Base-by-base conservation (phyloP, 2,888 invertebrate species). In the Kuschelorhynchus macadamiae region DNA sequence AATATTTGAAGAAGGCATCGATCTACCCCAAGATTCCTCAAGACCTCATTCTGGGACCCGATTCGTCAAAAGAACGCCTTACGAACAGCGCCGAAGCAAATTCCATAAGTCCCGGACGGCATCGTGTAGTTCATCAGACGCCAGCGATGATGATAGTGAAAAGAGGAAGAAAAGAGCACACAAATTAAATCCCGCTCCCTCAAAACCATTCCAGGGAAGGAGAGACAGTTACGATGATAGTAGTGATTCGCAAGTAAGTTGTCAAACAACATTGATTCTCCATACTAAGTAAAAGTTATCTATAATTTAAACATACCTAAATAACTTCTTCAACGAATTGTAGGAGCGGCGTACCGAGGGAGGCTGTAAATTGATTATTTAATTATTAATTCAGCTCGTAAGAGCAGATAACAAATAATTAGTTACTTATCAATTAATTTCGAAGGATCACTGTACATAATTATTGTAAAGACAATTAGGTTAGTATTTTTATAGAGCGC, bases 71-170 rank as follows among this genome's bases (percentile, higher is more conserved):
- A 49, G 71, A 7, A 70, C 70, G 8, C 71, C 71, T 1, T 71
- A 71, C 60, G 71, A 71, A 17, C 71, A 71, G 49, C 25, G 71
- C 3, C 46, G 64, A 4, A 87, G 88, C 70, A 91, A 91, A 82
- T 88, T 91, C 75, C 90, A 90, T 74, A 92, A 92, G 80, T 88
- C 88, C 9, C 85, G 91, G 36, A 92, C 91, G n/a, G 93, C 95
- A 4, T 96, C 96, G 56, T 96, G 96, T 80, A 96, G 96, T 76
- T 96, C 96, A 55, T 96, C 96, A 0, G 97, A 97, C 82, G 93
- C 97, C 4, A 96, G 96, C 67, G 96, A 96, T 81, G 91, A 91
- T 76, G 94, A 94, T 79, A 92, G 92, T 55, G 94, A 94, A 79
- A 88, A 89, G 42, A 88, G 93, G 71, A 94, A 94, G 81, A 93